These are phyloP conservation scores for Drosophila yooni DNA, from an alignment of 2,888 invertebrate species.

Conservation along the genomic window DNA sequence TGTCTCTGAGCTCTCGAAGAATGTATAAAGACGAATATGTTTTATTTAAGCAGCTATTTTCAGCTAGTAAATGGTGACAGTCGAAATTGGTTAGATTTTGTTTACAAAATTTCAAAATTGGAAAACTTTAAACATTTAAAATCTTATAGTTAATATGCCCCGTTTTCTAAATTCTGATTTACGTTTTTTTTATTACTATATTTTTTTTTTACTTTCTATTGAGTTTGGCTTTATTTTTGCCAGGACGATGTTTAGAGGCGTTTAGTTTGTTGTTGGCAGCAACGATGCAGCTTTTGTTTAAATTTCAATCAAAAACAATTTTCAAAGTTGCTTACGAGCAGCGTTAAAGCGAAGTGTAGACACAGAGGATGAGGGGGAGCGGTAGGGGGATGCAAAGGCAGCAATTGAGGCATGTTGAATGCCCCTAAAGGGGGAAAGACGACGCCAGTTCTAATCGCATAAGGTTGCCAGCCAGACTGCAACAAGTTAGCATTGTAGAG, in stretches of 20 bases:
- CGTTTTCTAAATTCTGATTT: slow-evolving; percentile 1
- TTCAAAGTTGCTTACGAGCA: slow-evolving; percentile 59
- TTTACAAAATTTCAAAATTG: not conserved
- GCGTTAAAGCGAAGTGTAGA: not conserved
- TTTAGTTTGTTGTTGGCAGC: slow-evolving; percentile 39
- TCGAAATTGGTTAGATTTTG: not conserved
- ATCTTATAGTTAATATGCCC: not conserved
- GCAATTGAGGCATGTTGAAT: slow-evolving; percentile 33
- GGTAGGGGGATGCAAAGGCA: not conserved
- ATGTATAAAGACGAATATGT: no score
- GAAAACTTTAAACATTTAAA: no score
- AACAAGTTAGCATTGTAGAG: slow-evolving; percentile 60
- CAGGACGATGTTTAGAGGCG: slow-evolving; percentile 37
- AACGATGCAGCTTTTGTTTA: slow-evolving; percentile 63
- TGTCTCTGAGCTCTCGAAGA: not conserved
- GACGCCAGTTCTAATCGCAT: slow-evolving; percentile 43
- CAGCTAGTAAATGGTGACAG: not conserved
- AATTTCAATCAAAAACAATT: slow-evolving; percentile 78
- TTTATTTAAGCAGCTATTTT: not conserved
- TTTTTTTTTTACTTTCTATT: slow-evolving; percentile 9
- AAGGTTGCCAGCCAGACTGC: slow-evolving; percentile 52
- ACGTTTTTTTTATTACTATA: slow-evolving; percentile 15
- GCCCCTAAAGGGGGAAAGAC: slow-evolving; percentile 26
- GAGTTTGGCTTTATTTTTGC: slow-evolving; percentile 23
- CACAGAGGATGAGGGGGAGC: not conserved